Evolutionary conservation across 2,888 invertebrate species (phyloP), one percentile per base, ranked within the genome.

Genomic region (Pristionchus arcanus): DNA sequence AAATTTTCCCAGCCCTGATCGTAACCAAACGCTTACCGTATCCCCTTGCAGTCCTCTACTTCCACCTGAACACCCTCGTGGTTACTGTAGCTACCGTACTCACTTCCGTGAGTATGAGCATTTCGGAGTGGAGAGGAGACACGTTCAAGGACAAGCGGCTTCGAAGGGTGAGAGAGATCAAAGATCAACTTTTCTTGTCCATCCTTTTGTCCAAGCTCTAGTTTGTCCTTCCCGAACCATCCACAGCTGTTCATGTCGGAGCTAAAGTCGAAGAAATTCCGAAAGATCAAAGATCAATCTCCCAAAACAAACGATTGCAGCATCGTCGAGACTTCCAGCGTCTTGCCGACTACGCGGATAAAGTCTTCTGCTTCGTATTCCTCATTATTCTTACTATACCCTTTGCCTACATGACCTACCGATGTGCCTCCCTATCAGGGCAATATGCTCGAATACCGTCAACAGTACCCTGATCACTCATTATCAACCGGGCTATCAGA

Each of bases 51-150:
- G 93, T 94, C 74, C 91, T 92, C 83, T 94, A 92, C 83, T 93
- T 94, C 90, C 93, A 94, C 83, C 92, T 93, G 85, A 93, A 93
- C 74, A 93, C 93, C 49, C 90, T 94, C 15, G 91, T 93, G 89
- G 92, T 94, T 11, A 93, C 93, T 2, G 90, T 93, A 25, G 93
- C 94, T 1, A 93, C 94, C 11, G 91, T 94, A 53, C 84, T 92
- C 21, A 93, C 94, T 9, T 92, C 93, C 9, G 92, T 92, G 0
- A 92, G 93, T 7, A 92, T 94, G 93, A 84, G 92, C 84, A 92
- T 94, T 13, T 91, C 93, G 28, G 68, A 74, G 59, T 81, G 77
- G 66, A 68, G 88, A 49, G 74, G 85, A 25, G 53, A 88, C 74
- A 74, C 49, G 0, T 53, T 53, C 53, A 66, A 37, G 66, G 37